Percentiles rank a stretch among this genome's conserved stretches.
These are phyloP conservation scores for Parasteatoda lunata DNA, from an alignment of 2,888 invertebrate species.

Conservation along the genomic window DNA sequence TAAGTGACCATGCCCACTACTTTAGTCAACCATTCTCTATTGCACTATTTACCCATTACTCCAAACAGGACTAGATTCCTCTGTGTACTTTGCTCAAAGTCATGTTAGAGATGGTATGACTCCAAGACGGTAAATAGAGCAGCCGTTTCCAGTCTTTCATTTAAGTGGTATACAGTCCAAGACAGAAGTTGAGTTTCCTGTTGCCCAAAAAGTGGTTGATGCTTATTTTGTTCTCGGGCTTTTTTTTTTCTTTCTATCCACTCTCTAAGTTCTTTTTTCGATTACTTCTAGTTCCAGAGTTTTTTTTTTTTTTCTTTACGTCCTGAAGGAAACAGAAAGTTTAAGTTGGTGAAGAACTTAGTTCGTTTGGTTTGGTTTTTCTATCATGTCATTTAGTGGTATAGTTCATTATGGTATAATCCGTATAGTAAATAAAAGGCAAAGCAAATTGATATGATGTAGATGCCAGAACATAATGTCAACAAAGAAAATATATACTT, in stretches of 20 bases:
- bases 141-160: conserved; percentile 35
- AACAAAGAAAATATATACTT: too few relatives aligned
- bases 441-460: background rate
- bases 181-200: conserved; percentile 52
- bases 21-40: conserved; percentile 27
- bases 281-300: background rate
- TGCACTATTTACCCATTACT: conserved; percentile 59
- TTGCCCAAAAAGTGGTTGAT: conserved; percentile 26
- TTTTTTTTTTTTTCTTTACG: conserved; percentile 11
- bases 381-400: background rate
- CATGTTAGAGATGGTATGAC: conserved; percentile 38
- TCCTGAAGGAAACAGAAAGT: conserved; percentile 6
- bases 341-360: conserved; percentile 10
- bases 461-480: background rate
- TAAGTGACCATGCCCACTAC: conserved; percentile 42
- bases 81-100: conserved; percentile 39
- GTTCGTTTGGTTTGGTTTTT: conserved; percentile 34
- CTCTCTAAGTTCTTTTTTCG: too few relatives aligned
- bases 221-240: conserved; percentile 7
- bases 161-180: conserved; percentile 48
- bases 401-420: conserved; percentile 49
- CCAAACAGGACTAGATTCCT: conserved; percentile 30
- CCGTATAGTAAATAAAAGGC: conserved; percentile 27
- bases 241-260: conserved; percentile 22
- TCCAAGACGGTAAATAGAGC: conserved; percentile 38